phyloP scores from a whole-genome alignment of 2,888 invertebrate species.

The Piscicola geometra region DNA sequence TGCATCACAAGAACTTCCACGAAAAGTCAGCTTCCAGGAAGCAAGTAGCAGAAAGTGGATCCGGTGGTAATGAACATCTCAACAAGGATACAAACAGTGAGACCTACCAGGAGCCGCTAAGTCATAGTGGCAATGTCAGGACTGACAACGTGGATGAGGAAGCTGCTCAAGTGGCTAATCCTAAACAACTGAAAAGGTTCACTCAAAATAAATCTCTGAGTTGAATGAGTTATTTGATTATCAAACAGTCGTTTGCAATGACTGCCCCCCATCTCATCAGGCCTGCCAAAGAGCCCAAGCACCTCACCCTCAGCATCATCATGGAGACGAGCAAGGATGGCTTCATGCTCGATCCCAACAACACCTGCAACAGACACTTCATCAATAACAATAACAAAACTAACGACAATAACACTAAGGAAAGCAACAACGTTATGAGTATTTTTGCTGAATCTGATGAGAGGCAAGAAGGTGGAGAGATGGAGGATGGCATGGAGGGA shows the following conservation, averaged over 20 bases:
- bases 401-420: neutral
- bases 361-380: neutral
- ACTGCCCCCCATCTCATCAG: too few relatives aligned
- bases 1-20: too few relatives aligned
- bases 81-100: neutral
- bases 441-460: too few relatives aligned
- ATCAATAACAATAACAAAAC: neutral
- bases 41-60: too few relatives aligned
- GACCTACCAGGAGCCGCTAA: neutral
- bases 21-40: too few relatives aligned
- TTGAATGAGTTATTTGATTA: too few relatives aligned
- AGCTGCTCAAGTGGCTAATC: neutral
- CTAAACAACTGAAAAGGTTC: too few relatives aligned
- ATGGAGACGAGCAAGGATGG: neutral
- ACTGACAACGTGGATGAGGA: neutral
- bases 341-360: neutral
- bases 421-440: neutral
- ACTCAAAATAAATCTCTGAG: too few relatives aligned
- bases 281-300: too few relatives aligned
- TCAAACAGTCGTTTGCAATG: too few relatives aligned
- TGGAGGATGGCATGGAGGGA: too few relatives aligned
- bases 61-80: neutral
- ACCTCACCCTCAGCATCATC: neutral
- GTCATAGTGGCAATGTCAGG: neutral
- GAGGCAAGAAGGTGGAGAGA: too few relatives aligned